Evolutionary conservation across 2,797 vertebrate genomes (phyloP).

Genomic region (Cryptoprocta ferox): DNA sequence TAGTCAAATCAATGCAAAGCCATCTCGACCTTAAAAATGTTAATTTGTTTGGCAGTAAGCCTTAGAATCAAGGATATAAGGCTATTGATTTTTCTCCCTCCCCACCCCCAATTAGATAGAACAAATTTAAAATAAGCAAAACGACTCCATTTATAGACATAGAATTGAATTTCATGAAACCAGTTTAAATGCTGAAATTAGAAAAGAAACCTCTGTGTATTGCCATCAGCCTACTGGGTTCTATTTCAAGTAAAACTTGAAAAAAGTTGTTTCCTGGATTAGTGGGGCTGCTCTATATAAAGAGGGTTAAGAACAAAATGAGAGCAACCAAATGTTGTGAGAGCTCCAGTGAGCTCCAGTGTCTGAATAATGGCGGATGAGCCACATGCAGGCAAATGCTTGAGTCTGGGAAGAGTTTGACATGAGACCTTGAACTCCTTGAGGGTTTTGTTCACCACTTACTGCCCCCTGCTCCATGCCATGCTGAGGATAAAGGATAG

Average conservation of each 20-base stretch:
- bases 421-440: neutral
- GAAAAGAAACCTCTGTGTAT: neutral
- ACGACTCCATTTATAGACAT: neutral
- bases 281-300: neutral
- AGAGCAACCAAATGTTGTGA: neutral
- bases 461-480: no score
- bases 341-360: neutral
- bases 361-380: neutral
- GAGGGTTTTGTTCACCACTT: neutral
- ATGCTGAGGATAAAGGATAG: neutral
- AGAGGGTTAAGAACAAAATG: neutral
- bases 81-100: neutral
- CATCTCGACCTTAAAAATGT: neutral
- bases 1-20: neutral
- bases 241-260: slow-evolving; percentile 1
- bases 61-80: neutral
- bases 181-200: slow-evolving; percentile 27
- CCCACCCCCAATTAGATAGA: neutral
- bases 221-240: neutral
- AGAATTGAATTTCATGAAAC: neutral
- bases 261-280: neutral
- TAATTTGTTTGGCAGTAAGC: neutral
- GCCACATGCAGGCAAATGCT: neutral
- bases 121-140: slow-evolving; percentile 22
- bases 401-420: neutral